Evolutionary conservation across 2,797 vertebrate genomes (phyloP), one percentile per base, ranked within the genome.

Genomic region (Hoplostethus atlanticus): DNA sequence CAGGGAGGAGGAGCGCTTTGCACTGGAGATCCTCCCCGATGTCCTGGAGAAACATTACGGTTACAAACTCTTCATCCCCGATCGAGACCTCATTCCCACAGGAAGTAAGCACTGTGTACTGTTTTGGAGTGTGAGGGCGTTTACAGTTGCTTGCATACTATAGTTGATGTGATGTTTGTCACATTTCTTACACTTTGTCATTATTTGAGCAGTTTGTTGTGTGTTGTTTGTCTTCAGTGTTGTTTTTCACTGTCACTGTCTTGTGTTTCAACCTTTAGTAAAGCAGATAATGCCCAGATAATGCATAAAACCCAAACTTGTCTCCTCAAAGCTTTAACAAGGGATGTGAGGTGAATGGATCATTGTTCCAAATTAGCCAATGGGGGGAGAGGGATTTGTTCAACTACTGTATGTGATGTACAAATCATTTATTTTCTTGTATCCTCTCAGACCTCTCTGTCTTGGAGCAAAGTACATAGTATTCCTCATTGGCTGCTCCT

Each of bases 1-100:
- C 63, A 95, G 96, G 58, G 97, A 99, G 87, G 98, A 99, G 93
- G 98, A 99, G 79, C 96, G 97, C 76, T 99, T 99, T 83, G 98
- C 97, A 80, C 95, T 99, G 77, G 97, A 99, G 93, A 98, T 99
- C 85, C 93, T 99, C 48, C 98, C 98, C 54, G 98, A 99, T 75
- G 98, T 99, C 89, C 95, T 99, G 90, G 98, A 99, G 94, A 99
- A 99, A 87, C 98, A 99, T 88, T 99, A 99, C 77, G 98, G 98
- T 73, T 99, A 99, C 90, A 98, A 98, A 78, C 92, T 99, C 88
- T 99, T 99, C 90, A 98, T 99, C 89, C 97, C 98, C 53, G 98
- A 99, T 68, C 96, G 98, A 90, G 98, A 99, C 93, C 96, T 99
- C 90, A 99, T 99, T 87, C 97, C 97, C 83, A 98, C 97, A 81